Evolutionary conservation across 2,113 vertebrate genomes (phyloP), one percentile per base, ranked within the genome.

Genomic region (Kryptolebias marmoratus): DNA sequence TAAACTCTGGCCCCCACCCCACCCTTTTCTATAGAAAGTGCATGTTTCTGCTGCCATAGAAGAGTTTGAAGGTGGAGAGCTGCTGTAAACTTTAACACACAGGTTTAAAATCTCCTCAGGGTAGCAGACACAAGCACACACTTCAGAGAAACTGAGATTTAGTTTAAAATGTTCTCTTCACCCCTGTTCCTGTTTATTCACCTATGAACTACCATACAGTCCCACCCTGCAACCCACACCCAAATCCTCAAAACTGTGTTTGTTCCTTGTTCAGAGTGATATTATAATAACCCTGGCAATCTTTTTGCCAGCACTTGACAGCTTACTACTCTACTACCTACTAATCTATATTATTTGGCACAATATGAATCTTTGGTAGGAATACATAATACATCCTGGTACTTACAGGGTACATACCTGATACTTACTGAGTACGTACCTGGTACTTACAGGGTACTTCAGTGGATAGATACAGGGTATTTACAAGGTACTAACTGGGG

Each of bases 131-230:
- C 11, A 22, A 73, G 68, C 45, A 56, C 45, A 56, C 58, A 0
- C 63, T 79, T 47, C 62, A 44, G 64, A 77, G 64, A 71, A 73
- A 61, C 57, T 18, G 53, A 75, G 77, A 70, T 77, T 83, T 72
- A 49, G 68, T 69, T 82, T 73, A 80, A 65, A 60, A 77, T 72
- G 54, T 68, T 83, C 75, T 68, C 54, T 80, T 47, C 71, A 77
- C 63, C 49, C 22, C 22, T 22, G 22, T 22, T 22, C 22, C 22
- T 84, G 57, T 84, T 65, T 71, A 50, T 59, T 80, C 60, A 71
- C 80, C 65, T 66, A 39, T 66, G 50, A 73, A 70, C 64, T 75
- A 55, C 71, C 63, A 68, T 60, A 81, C 47, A 72, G 45, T 79
- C 72, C 78, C 28, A 55, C 54, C 64, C 52, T 49, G 66, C 72